Evolutionary conservation across 2,888 invertebrate species (phyloP).

Genomic region (Anagyrus pseudococci): DNA sequence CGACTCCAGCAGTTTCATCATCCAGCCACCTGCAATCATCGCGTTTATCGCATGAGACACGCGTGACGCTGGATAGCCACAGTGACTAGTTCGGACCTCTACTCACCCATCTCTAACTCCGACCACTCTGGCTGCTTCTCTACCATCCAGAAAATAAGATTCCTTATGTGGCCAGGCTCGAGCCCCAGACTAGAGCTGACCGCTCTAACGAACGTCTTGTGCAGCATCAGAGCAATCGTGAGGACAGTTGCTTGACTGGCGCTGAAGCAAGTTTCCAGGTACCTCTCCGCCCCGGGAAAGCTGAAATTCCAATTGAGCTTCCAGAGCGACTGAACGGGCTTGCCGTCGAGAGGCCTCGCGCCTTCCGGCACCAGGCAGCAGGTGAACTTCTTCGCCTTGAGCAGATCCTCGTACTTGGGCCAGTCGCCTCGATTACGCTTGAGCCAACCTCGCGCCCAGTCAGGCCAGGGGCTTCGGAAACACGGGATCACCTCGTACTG

Average conservation of each 20-base stretch:
- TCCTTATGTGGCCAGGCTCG: slow-evolving; percentile 75
- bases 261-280: slow-evolving; percentile 74
- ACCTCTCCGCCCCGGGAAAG: slow-evolving; percentile 79
- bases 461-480: slow-evolving; percentile 76
- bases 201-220: slow-evolving; percentile 76
- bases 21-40: slow-evolving; percentile 66
- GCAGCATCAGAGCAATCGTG: slow-evolving; percentile 72
- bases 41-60: not conserved
- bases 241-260: slow-evolving; percentile 76
- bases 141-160: slow-evolving; percentile 79
- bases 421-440: slow-evolving; percentile 70
- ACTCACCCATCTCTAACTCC: slow-evolving; percentile 58
- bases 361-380: slow-evolving; percentile 77
- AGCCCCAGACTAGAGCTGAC: slow-evolving; percentile 71
- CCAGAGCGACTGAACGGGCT: slow-evolving; percentile 47
- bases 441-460: slow-evolving; percentile 74
- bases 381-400: slow-evolving; percentile 71
- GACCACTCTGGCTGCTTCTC: slow-evolving; percentile 77
- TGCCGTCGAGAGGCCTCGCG: slow-evolving; percentile 61
- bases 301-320: slow-evolving; percentile 75
- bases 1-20: slow-evolving; percentile 69
- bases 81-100: not conserved
- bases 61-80: not conserved
- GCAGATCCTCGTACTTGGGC: slow-evolving; percentile 74
- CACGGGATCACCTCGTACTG: slow-evolving; percentile 76